Evolutionary conservation across 2,113 vertebrate genomes (phyloP), one percentile per base, ranked within the genome.

Genomic region (Varanus komodoensis): DNA sequence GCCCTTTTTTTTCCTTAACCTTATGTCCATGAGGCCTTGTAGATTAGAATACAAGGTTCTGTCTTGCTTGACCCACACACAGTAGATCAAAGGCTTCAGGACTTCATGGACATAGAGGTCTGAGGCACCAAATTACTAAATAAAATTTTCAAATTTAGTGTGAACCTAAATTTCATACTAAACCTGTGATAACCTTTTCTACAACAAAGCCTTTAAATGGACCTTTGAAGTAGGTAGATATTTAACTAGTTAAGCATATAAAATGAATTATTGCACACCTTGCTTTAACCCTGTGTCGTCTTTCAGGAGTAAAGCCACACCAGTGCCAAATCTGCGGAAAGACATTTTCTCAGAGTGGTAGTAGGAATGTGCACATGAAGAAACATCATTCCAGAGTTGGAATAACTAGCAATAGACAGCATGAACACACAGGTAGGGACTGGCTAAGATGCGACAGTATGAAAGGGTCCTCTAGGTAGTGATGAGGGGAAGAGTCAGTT

Each of bases 341-440:
- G 97, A 99, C 98, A 0, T 99, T 99, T 96, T 99, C 99, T 92
- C 99, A 99, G 96, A 99, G 99, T 38, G 99, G 99, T 87, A 99
- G 99, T 97, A 98, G 99, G 89, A 99, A 99, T 17, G 99, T 99
- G 82, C 99, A 99, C 90, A 98, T 99, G 97, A 99, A 97, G 96
- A 99, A 99, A 95, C 97, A 98, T 87, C 99, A 99, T 86, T 97
- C 97, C 64, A 94, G 97, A 90, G 91, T 94, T 89, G 96, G 98
- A 91, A 96, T 98, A 85, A 90, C 98, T 89, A 96, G 95, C 87
- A 96, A 90, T 92, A 97, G 96, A 75, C 97, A 97, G 52, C 96
- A 95, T 87, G 97, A 98, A 87, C 97, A 96, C 85, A 94, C 97
- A 92, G 97, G 97, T 98, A 94, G 97, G 95, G 82, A 91, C 29